These are phyloP conservation scores for Tolmerus cingulatus DNA, from an alignment of 2,888 invertebrate genomes.

Conservation along the genomic window DNA sequence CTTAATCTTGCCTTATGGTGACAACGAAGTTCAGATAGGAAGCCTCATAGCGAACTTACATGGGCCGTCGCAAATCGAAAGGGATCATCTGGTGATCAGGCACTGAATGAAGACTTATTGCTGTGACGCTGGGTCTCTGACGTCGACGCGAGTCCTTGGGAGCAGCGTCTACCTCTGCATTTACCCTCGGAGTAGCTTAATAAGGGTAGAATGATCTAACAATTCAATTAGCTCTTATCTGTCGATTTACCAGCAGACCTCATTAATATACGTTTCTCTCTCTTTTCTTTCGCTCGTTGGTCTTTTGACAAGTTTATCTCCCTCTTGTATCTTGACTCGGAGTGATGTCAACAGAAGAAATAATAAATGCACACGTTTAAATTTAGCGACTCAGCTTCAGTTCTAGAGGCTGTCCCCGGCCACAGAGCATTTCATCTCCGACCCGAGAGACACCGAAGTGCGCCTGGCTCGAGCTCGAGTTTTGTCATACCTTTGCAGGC, in stretches of 20 bases:
- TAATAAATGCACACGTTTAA: conserved; percentile 53
- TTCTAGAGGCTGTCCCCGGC: neutral
- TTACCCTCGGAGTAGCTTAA: conserved; percentile 17
- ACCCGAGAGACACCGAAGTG: conserved; percentile 11
- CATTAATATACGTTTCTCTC: conserved; percentile 52
- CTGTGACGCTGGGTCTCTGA: neutral
- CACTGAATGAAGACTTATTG: conserved; percentile 16
- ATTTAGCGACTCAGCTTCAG: conserved; percentile 43
- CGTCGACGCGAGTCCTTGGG: neutral
- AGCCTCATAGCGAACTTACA: conserved; percentile 12
- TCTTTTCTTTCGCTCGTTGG: conserved; percentile 37
- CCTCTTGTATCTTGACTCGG: conserved; percentile 52
- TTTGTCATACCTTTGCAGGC: conserved; percentile 42
- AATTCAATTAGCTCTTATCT: conserved; percentile 54
- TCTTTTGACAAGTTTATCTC: conserved; percentile 53
- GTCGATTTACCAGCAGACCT: conserved; percentile 52
- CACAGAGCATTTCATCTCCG: conserved; percentile 15
- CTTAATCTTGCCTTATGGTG: conserved; percentile 33
- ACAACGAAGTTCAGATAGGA: conserved; percentile 30
- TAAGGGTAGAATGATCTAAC: conserved; percentile 52
- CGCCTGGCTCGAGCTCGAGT: conserved; percentile 30
- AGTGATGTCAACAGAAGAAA: conserved; percentile 53
- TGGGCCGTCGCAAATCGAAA: neutral
- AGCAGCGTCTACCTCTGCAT: neutral
- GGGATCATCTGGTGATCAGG: conserved; percentile 25